These are phyloP conservation scores for Urechis unicinctus DNA, from an alignment of 2,888 invertebrate species.

Conservation along the genomic window DNA sequence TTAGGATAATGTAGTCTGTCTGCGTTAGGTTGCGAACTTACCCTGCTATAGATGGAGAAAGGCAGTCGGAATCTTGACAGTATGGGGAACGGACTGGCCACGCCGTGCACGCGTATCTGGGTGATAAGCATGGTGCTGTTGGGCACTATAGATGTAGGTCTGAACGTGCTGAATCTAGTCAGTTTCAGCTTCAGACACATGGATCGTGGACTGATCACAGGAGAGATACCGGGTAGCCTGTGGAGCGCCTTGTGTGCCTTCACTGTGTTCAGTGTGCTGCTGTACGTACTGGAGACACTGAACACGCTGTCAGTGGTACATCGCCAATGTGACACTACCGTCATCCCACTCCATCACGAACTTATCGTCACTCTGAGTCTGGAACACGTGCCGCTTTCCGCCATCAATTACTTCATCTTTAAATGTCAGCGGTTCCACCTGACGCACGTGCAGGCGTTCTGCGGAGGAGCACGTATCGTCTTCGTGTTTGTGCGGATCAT, in stretches of 20 bases:
- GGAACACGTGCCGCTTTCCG: slow-evolving; percentile 19
- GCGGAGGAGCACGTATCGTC: slow-evolving; percentile 12
- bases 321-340: slow-evolving; percentile 4
- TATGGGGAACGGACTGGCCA: too few relatives aligned
- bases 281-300: slow-evolving; percentile 16
- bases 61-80: too few relatives aligned
- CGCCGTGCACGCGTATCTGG: slow-evolving; percentile 10
- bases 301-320: slow-evolving; percentile 18
- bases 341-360: slow-evolving; percentile 7
- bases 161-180: slow-evolving; percentile 9
- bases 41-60: too few relatives aligned
- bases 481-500: slow-evolving; percentile 17
- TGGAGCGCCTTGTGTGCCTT: slow-evolving; percentile 14
- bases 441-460: slow-evolving; percentile 11
- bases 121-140: slow-evolving; percentile 12
- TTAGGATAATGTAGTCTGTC: too few relatives aligned
- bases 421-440: slow-evolving; percentile 13
- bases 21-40: too few relatives aligned
- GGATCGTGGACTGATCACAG: slow-evolving; percentile 8
- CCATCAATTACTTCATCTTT: slow-evolving; percentile 17
- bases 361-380: slow-evolving; percentile 10
- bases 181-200: slow-evolving; percentile 7
- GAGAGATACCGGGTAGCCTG: slow-evolving; percentile 4
- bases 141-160: slow-evolving; percentile 10
- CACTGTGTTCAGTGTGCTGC: slow-evolving; percentile 13